Evolutionary conservation across 2,113 vertebrate species (phyloP).

Genomic region (Lampris megalopsis): DNA sequence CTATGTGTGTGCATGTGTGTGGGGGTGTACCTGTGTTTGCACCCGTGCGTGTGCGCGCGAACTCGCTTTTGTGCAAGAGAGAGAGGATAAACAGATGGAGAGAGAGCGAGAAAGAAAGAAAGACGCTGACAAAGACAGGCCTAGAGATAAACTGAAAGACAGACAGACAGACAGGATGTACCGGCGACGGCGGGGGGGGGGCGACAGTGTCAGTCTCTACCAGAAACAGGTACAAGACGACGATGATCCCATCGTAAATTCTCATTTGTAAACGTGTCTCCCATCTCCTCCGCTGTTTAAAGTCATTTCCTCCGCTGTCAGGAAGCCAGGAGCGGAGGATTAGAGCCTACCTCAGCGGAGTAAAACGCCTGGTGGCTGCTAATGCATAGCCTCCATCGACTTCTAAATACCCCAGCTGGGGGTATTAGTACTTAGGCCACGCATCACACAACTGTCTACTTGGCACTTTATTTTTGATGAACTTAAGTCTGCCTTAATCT

Average conservation of each 20-base stretch:
- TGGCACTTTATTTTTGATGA: slow-evolving; percentile 77
- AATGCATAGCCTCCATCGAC: slow-evolving; percentile 47
- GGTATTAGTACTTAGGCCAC: slow-evolving; percentile 63
- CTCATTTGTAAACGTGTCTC: slow-evolving; percentile 47
- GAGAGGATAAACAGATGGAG: slow-evolving; percentile 8
- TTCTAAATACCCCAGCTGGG: slow-evolving; percentile 67
- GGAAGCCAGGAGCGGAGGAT: slow-evolving; percentile 66
- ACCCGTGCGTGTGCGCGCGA: too few relatives aligned
- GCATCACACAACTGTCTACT: slow-evolving; percentile 74
- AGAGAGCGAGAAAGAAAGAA: not conserved
- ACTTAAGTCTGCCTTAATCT: slow-evolving; percentile 76
- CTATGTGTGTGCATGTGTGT: not conserved
- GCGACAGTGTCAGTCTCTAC: slow-evolving; percentile 45
- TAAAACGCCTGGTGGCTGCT: slow-evolving; percentile 59
- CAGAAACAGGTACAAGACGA: slow-evolving; percentile 43
- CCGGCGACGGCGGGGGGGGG: not conserved
- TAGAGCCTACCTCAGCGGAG: slow-evolving; percentile 68
- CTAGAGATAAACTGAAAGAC: not conserved
- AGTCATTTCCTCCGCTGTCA: slow-evolving; percentile 53
- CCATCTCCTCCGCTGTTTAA: slow-evolving; percentile 33
- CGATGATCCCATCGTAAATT: slow-evolving; percentile 52
- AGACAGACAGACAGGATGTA: not conserved
- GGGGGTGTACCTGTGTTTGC: not conserved
- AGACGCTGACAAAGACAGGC: not conserved
- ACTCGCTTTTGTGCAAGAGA: not conserved